Percentiles rank a stretch among this genome's conserved stretches.
These are phyloP conservation scores for Pithecia hirsuta DNA, from an alignment of 2,797 vertebrate genomes.

Conservation along the genomic window DNA sequence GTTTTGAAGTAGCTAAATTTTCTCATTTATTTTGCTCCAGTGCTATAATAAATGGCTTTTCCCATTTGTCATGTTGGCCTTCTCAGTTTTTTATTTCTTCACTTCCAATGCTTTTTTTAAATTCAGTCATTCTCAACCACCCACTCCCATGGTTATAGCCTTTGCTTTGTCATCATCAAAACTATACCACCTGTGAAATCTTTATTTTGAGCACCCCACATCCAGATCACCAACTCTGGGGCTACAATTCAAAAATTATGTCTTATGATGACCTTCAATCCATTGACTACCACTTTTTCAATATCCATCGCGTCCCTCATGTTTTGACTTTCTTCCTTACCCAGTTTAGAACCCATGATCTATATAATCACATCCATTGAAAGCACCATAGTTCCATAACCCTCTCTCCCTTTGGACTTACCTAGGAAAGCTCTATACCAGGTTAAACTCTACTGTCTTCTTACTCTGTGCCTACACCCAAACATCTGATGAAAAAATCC, in stretches of 20 bases:
- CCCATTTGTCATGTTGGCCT: not conserved
- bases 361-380: not conserved
- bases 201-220: not conserved
- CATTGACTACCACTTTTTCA: not conserved
- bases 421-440: not conserved
- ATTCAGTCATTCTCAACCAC: not conserved
- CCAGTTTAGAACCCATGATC: not conserved
- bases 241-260: not conserved
- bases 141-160: not conserved
- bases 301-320: not conserved
- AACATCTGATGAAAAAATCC: not conserved
- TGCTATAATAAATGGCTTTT: not conserved
- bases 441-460: not conserved
- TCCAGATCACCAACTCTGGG: not conserved
- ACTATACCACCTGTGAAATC: not conserved
- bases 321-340: not conserved
- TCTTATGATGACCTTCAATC: not conserved
- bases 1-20: not conserved
- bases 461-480: not conserved
- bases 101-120: not conserved
- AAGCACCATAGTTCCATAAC: not conserved
- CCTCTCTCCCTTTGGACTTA: not conserved
- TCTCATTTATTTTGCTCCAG: conserved; percentile 2
- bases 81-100: not conserved
- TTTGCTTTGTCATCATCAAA: not conserved